A percentile compares a stretch with the other conserved stretches of the same genome.
Evolutionary conservation across 1,140 invertebrate species (phyloP).

Genomic region (Sminthurides bifidus): DNA sequence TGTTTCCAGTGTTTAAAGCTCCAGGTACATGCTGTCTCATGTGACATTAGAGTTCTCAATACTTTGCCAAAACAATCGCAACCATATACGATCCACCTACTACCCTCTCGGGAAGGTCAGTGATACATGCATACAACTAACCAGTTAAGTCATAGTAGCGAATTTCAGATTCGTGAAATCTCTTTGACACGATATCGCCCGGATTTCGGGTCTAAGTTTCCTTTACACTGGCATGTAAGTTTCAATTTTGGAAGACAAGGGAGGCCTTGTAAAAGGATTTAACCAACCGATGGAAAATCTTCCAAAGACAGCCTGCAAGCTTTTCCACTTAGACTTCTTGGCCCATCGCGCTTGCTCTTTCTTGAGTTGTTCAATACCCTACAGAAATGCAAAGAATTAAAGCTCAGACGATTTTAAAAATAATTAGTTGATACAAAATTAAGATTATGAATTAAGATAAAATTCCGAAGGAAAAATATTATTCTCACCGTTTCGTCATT

Average conservation of each 20-base stretch:
- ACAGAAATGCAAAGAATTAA: constrained; percentile 6
- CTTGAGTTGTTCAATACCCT: constrained; percentile 91
- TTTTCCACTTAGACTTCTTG: constrained; percentile 82
- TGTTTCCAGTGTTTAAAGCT: too few relatives aligned
- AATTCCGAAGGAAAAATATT: not conserved
- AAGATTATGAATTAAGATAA: not conserved
- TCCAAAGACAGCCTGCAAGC: constrained; percentile 87
- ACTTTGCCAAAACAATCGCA: too few relatives aligned
- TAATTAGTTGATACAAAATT: not conserved
- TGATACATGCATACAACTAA: too few relatives aligned
- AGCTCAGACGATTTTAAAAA: not conserved
- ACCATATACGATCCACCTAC: too few relatives aligned
- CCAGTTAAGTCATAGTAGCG: too few relatives aligned
- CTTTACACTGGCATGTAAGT: constrained; percentile 19
- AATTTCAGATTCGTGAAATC: too few relatives aligned
- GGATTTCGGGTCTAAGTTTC: too few relatives aligned
- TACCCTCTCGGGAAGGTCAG: too few relatives aligned
- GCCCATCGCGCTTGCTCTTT: constrained; percentile 85
- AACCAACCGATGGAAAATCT: constrained; percentile 87
- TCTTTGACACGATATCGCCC: too few relatives aligned
- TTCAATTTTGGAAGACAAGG: constrained; percentile 32
- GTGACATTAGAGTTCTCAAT: too few relatives aligned
- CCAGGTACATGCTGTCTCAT: too few relatives aligned
- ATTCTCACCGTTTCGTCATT: constrained; percentile 94
- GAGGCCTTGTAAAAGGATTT: constrained; percentile 78